Evolutionary conservation across 2,797 vertebrate species (phyloP).

Genomic region (Adelosebastes latens): DNA sequence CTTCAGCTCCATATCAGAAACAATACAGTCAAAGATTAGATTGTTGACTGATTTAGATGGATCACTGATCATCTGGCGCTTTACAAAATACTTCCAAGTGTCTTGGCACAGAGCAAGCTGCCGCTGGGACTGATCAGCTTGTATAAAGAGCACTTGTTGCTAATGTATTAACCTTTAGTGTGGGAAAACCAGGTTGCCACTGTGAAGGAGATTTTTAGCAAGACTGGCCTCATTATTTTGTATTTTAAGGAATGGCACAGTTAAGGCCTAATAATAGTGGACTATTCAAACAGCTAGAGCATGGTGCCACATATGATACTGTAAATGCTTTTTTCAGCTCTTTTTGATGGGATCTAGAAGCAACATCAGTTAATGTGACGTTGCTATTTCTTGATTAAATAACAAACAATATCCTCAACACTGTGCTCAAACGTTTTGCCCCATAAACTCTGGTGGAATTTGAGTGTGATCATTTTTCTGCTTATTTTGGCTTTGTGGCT

Average conservation of each 20-base stretch:
- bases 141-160: constrained; percentile 1
- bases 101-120: background rate
- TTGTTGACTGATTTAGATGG: background rate
- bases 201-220: background rate
- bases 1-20: background rate
- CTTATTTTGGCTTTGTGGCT: background rate
- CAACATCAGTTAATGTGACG: background rate
- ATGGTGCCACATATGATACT: background rate
- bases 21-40: background rate
- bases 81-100: background rate
- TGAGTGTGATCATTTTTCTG: background rate
- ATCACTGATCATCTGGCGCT: background rate
- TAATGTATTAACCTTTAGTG: background rate
- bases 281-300: background rate
- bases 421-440: background rate
- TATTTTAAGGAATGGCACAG: constrained; percentile 24
- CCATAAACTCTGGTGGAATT: constrained; percentile 1
- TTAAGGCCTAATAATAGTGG: background rate
- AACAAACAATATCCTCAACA: background rate
- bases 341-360: background rate
- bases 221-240: constrained; percentile 22
- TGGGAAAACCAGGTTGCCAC: constrained; percentile 10
- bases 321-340: background rate
- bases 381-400: background rate
- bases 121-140: background rate